Evolutionary conservation across 2,113 vertebrate genomes (phyloP).

Genomic region (Irena cyanogastra): DNA sequence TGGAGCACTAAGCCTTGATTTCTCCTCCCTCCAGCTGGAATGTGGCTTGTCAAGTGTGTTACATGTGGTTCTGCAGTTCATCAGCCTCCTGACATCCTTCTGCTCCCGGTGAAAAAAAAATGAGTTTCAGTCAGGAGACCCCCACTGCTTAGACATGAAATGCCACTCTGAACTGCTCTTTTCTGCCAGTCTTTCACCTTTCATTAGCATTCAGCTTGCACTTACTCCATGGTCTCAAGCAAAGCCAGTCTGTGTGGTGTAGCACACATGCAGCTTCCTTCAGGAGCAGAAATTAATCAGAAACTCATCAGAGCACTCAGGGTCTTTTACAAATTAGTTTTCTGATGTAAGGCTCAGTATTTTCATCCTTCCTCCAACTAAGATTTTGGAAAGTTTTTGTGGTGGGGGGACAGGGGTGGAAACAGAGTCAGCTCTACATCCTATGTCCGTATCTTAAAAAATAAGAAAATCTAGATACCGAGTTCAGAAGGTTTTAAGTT

Average conservation of each 20-base stretch:
- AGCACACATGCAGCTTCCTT: background rate
- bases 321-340: background rate
- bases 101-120: background rate
- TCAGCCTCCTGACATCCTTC: background rate
- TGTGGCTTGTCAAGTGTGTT: fast-evolving
- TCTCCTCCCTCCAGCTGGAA: background rate
- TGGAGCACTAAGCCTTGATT: background rate
- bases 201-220: background rate
- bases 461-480: background rate
- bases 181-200: background rate
- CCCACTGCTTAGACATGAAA: background rate
- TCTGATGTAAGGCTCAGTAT: background rate
- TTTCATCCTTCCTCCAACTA: background rate
- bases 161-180: background rate
- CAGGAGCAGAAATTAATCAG: background rate
- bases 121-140: background rate
- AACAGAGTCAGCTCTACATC: background rate
- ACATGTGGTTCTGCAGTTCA: background rate
- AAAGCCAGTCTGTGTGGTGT: background rate
- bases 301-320: background rate
- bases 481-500: background rate
- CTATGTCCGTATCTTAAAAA: fast-evolving
- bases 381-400: background rate
- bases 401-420: fast-evolving
- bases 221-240: background rate